phyloP scores from a whole-genome alignment of 2,888 invertebrate genomes.

The Aleiodes alternator region DNA sequence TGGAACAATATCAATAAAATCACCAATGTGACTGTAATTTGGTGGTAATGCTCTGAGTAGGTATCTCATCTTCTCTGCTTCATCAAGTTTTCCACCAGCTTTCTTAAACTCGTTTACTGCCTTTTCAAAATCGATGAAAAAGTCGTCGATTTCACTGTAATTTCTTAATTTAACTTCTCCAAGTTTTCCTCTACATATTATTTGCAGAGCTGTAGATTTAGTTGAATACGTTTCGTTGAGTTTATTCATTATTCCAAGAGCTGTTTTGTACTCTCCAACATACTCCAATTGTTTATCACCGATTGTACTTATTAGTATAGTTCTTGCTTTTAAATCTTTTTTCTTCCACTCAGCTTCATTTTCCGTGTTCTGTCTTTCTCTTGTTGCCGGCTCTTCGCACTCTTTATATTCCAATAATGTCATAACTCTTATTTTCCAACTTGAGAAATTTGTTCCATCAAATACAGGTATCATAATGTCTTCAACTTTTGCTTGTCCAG shows the following conservation, averaged over 20 bases:
- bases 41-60: conserved; percentile 58
- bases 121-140: conserved; percentile 59
- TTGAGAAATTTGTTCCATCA: conserved; percentile 47
- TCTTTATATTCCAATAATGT: conserved; percentile 51
- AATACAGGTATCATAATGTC: conserved; percentile 49
- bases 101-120: conserved; percentile 55
- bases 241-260: conserved; percentile 53
- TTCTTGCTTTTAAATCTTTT: conserved; percentile 50
- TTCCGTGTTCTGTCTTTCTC: conserved; percentile 32
- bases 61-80: conserved; percentile 59
- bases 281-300: conserved; percentile 55
- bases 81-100: conserved; percentile 54
- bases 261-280: conserved; percentile 48
- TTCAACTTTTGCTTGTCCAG: conserved; percentile 44
- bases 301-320: conserved; percentile 51
- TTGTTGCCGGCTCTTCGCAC: conserved; percentile 44
- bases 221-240: conserved; percentile 51
- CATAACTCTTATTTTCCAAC: conserved; percentile 50
- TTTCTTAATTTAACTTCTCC: conserved; percentile 53
- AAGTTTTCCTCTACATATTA: conserved; percentile 49
- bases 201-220: conserved; percentile 55
- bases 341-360: conserved; percentile 45
- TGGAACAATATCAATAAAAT: conserved; percentile 57
- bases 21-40: conserved; percentile 59
- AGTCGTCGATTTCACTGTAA: conserved; percentile 46